A percentile compares a stretch with the other conserved stretches of the same genome.
These are phyloP conservation scores for Crypturellus tataupa DNA, from an alignment of 2,797 vertebrate species.

Conservation along the genomic window DNA sequence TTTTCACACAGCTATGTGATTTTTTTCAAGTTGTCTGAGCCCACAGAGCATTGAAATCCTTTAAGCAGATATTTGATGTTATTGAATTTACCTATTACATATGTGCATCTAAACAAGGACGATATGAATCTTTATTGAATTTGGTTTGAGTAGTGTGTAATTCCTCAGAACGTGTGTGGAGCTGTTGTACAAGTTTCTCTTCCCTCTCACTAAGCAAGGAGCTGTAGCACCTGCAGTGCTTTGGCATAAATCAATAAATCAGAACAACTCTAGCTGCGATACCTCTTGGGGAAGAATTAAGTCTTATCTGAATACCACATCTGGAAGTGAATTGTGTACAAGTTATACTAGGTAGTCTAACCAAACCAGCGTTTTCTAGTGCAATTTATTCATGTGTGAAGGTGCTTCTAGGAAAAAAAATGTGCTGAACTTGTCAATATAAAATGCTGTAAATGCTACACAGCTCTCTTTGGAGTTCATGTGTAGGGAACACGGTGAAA, in stretches of 20 bases:
- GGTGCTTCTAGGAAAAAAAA: background rate
- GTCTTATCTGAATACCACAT: background rate
- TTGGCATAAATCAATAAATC: constrained; percentile 4
- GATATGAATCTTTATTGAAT: constrained; percentile 37
- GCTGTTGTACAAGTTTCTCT: background rate
- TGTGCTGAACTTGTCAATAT: background rate
- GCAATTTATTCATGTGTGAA: background rate
- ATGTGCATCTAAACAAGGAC: constrained; percentile 44
- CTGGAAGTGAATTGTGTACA: background rate
- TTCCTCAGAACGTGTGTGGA: background rate
- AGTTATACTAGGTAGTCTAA: background rate
- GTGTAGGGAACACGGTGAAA: background rate
- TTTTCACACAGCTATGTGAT: constrained; percentile 15
- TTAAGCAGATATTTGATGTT: background rate
- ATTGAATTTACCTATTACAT: constrained; percentile 30
- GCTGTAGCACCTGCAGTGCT: background rate
- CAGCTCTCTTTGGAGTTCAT: background rate
- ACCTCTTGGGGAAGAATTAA: background rate
- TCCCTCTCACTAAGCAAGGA: background rate
- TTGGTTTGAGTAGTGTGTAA: background rate
- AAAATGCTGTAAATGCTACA: background rate
- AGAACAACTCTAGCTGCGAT: background rate
- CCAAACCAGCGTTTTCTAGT: background rate
- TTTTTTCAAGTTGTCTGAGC: constrained; percentile 20
- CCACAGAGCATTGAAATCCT: constrained; percentile 27